Evolutionary conservation across 2,797 vertebrate genomes (phyloP).

Genomic region (Columba guinea): DNA sequence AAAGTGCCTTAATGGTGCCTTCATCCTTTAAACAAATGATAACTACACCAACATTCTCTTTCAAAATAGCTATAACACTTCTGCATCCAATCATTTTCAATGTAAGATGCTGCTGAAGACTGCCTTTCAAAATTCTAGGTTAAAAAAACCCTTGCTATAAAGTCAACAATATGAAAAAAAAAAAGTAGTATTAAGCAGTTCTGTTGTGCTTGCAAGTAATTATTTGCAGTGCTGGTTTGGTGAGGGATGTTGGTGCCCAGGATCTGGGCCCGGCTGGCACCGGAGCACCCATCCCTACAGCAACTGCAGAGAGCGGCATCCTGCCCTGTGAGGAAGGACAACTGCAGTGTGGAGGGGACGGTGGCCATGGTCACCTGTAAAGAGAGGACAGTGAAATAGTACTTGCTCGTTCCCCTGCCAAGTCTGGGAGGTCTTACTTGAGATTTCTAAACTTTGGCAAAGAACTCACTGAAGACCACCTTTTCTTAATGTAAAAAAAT

Average conservation of each 20-base stretch:
- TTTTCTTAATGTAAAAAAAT: background rate
- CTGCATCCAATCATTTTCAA: background rate
- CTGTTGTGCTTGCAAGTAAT: background rate
- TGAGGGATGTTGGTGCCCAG: background rate
- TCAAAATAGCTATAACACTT: background rate
- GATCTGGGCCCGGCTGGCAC: background rate
- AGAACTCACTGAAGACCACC: background rate
- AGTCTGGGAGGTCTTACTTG: background rate
- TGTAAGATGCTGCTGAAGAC: background rate
- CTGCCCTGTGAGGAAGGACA: background rate
- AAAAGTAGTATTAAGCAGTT: background rate
- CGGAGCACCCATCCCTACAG: background rate
- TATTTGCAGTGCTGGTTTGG: background rate
- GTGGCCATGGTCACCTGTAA: rapidly evolving
- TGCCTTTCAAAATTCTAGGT: background rate
- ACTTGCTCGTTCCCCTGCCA: background rate
- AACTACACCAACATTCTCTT: background rate
- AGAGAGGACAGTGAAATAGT: background rate
- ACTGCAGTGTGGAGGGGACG: rapidly evolving
- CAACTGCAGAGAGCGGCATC: background rate
- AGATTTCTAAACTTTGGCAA: background rate
- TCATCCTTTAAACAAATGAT: background rate
- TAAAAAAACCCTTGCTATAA: background rate
- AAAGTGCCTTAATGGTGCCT: background rate
- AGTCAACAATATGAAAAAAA: background rate